Evolutionary conservation across 1,140 invertebrate species (phyloP), one percentile per base, ranked within the genome.

Genomic region (Aphidius gifuensis): DNA sequence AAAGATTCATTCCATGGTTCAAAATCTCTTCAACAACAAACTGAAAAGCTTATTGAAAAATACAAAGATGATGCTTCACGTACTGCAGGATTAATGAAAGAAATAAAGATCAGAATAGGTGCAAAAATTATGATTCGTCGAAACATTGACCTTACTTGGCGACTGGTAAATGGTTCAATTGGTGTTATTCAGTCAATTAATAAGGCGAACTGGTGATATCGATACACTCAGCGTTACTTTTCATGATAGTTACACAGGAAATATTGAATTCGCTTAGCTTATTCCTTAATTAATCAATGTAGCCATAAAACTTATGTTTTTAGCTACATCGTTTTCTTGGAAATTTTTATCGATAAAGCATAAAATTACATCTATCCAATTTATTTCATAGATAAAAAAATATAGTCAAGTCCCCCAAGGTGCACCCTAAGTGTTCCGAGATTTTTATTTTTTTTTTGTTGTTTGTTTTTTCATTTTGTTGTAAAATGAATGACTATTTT

Each of bases 111-210:
- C 23, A 71, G 70, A 60, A 49, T 68, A 38, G 67, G 65, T 8
- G 62, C 58, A 5, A 63, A 54, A 57, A 60, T 73, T 9, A 74
- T 75, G 69, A 58, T 75, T 6, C 40, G 66, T 56, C 61, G 67
- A 64, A 72, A 75, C 61, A 69, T 75, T 53, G 68, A 74, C 62
- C 47, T 73, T 7, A 68, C 63, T 16, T 55, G 67, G 42, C 71
- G 69, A 23, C 61, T 72, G 23, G 69, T 75, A 7, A 74, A 75
- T 66, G 72, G 70, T 46, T 63, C 72, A 23, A 73, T 70, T 51
- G 72, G 63, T 16, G 63, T n/a, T 8, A 55, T 73, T 9, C 61
- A 62, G 57, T 69, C 64, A 16, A 43, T 74, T 3, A 46, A 40
- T 54, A 32, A 56, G 43, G 6, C 46, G n/a, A 4, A 58, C 50